A percentile compares a stretch with the other conserved stretches of the same genome.
Evolutionary conservation across 2,113 vertebrate species (phyloP).

Genomic region (Canis aureus): DNA sequence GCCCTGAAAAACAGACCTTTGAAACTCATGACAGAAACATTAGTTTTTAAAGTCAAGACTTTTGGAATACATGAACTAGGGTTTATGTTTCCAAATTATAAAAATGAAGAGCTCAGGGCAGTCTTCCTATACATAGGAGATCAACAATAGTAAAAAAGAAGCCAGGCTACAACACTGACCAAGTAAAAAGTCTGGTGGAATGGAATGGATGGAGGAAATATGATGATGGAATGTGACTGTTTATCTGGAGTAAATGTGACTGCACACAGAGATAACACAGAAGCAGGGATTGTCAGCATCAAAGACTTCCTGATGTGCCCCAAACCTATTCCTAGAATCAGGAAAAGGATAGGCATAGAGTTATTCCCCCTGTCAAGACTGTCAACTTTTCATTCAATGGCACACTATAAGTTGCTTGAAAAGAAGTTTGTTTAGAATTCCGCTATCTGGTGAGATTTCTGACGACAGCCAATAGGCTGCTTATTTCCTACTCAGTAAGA

Average conservation of each 20-base stretch:
- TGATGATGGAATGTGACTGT: background rate
- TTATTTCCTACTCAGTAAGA: background rate
- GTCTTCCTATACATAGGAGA: background rate
- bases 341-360: background rate
- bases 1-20: background rate
- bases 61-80: background rate
- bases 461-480: background rate
- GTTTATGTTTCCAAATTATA: background rate
- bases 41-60: background rate
- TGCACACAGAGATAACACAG: background rate
- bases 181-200: background rate
- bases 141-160: background rate
- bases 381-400: background rate
- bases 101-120: background rate
- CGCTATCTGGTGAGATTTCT: background rate
- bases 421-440: background rate
- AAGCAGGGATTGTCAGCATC: background rate
- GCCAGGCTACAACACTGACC: background rate
- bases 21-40: background rate
- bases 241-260: background rate
- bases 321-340: background rate
- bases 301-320: background rate
- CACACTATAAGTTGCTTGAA: background rate
- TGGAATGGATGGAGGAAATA: background rate
- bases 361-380: background rate